Conservation (phyloP, 1,140 invertebrate genomes). For the Odontomachus brunneus region DNA sequence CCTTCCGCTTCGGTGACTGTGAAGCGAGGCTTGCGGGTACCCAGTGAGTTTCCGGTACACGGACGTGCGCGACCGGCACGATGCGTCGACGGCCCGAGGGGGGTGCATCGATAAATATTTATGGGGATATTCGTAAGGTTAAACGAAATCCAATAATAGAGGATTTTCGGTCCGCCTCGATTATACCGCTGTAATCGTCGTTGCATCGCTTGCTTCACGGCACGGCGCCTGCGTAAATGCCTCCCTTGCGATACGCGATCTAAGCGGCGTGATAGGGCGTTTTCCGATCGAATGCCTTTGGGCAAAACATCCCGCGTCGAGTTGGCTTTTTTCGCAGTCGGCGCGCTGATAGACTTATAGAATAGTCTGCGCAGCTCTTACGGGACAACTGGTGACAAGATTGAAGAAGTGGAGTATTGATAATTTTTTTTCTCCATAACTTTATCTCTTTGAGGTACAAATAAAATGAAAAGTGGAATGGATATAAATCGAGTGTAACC, state of each 20-base stretch:
- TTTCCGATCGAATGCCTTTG: constrained; percentile 16
- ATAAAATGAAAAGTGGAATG: no score
- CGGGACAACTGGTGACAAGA: no score
- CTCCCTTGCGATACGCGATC: not conserved
- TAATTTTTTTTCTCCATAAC: no score
- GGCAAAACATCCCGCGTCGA: not conserved
- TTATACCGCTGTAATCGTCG: constrained; percentile 51
- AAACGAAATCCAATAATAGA: constrained; percentile 71
- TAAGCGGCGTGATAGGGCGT: constrained; percentile 25
- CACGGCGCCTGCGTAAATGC: constrained; percentile 7
- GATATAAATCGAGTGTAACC: no score
- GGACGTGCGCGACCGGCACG: not conserved
- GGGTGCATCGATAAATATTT: constrained; percentile 68
- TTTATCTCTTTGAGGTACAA: no score
- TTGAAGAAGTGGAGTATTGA: no score
- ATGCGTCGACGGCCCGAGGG: not conserved
- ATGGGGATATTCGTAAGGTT: constrained; percentile 65
- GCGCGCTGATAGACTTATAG: no score
- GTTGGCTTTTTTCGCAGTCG: constrained; percentile 22
- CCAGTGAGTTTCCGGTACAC: constrained; percentile 2
- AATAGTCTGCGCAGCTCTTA: no score
- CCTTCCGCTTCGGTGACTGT: not conserved
- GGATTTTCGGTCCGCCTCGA: constrained; percentile 41
- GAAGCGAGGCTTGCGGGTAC: constrained; percentile 1
- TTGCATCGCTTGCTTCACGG: constrained; percentile 10